These are phyloP conservation scores for Acleris holmiana DNA, from an alignment of 2,888 invertebrate genomes.

Conservation along the genomic window DNA sequence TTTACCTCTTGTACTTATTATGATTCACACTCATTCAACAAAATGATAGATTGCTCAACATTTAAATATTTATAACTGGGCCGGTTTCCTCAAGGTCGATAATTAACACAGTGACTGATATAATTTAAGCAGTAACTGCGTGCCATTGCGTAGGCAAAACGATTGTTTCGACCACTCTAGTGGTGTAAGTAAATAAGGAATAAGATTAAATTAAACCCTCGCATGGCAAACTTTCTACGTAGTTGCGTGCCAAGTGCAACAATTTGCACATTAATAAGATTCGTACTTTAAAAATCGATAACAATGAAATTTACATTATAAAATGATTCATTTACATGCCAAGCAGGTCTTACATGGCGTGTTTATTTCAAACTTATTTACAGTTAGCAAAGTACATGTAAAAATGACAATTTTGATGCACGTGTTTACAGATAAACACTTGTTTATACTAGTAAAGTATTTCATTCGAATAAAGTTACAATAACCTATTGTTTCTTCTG, in stretches of 20 bases:
- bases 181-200: background rate
- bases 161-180: too few relatives aligned
- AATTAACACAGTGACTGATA: too few relatives aligned
- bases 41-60: too few relatives aligned
- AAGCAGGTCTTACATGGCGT: conserved; percentile 3
- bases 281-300: conserved; percentile 31
- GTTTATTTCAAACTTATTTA: conserved; percentile 6
- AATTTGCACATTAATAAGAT: conserved; percentile 54
- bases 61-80: too few relatives aligned
- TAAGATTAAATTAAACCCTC: background rate
- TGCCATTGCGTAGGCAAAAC: too few relatives aligned
- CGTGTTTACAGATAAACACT: conserved; percentile 8
- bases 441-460: background rate
- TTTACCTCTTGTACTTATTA: too few relatives aligned
- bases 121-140: too few relatives aligned
- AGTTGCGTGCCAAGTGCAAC: conserved; percentile 48
- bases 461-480: background rate
- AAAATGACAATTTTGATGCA: background rate
- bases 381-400: background rate
- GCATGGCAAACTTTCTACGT: background rate
- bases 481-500: conserved; percentile 6
- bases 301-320: conserved; percentile 2
- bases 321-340: conserved; percentile 17
- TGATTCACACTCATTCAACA: too few relatives aligned
- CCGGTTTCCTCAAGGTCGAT: too few relatives aligned